A percentile compares a stretch with the other conserved stretches of the same genome.
These are phyloP conservation scores for Aepyceros melampus DNA, from an alignment of 2,113 vertebrate species.

Conservation along the genomic window DNA sequence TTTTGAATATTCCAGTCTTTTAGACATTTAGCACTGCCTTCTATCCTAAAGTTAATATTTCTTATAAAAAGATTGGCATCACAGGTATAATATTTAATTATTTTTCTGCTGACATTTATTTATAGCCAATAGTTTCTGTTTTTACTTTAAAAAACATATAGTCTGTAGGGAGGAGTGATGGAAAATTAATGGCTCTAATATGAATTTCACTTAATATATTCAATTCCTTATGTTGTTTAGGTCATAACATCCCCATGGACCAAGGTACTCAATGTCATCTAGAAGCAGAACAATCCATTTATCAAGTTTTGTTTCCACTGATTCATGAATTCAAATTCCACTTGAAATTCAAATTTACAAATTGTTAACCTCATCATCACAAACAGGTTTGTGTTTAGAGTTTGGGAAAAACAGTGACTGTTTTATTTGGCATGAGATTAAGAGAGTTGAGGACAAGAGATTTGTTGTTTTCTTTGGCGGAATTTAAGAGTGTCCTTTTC, in stretches of 20 bases:
- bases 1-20: background rate
- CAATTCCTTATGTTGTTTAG: background rate
- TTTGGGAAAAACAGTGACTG: background rate
- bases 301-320: background rate
- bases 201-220: background rate
- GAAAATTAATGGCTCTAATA: background rate
- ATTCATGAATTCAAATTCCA: background rate
- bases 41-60: background rate
- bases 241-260: background rate
- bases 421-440: constrained; percentile 29
- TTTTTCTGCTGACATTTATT: background rate
- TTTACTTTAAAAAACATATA: background rate
- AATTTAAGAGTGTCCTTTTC: background rate
- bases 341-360: constrained; percentile 28
- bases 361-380: background rate
- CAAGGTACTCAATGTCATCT: background rate
- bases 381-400: background rate
- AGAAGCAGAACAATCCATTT: background rate
- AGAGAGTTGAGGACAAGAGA: background rate
- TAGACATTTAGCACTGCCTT: background rate
- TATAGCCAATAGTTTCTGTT: background rate
- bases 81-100: background rate
- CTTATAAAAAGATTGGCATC: background rate
- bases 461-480: constrained; percentile 1
- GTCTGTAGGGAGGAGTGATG: background rate